Conservation (phyloP, 2,888 invertebrate genomes). For the Campaea margaritaria region DNA sequence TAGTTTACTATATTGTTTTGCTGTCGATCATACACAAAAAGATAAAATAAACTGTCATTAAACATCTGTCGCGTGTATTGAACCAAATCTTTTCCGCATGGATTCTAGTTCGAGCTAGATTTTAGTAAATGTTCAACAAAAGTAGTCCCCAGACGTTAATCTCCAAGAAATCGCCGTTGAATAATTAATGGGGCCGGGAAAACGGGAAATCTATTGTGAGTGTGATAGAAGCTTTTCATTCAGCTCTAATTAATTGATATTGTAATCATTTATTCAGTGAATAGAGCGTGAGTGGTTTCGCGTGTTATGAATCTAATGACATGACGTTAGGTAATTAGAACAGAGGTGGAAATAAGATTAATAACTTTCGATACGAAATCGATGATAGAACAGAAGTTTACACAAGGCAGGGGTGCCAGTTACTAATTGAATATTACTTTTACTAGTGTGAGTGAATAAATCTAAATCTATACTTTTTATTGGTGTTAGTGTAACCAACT, state of each 20-base stretch:
- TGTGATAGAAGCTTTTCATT: conserved; percentile 37
- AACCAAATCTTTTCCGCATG: not conserved
- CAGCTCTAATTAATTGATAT: conserved; percentile 40
- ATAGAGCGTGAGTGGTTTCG: conserved; percentile 33
- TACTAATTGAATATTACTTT: no score
- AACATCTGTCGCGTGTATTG: not conserved
- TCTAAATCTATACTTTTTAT: no score
- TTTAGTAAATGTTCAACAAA: conserved; percentile 44
- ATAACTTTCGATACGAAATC: not conserved
- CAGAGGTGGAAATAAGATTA: conserved; percentile 16
- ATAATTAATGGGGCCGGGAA: conserved; percentile 64
- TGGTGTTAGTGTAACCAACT: no score
- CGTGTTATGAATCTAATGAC: conserved; percentile 31
- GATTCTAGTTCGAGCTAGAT: conserved; percentile 2
- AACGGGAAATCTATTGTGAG: conserved; percentile 40
- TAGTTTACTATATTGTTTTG: not conserved
- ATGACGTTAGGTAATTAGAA: conserved; percentile 8
- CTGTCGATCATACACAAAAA: not conserved
- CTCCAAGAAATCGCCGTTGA: conserved; percentile 66
- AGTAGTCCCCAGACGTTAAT: conserved; percentile 53
- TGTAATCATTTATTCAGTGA: conserved; percentile 41
- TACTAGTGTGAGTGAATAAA: no score
- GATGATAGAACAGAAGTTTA: not conserved
- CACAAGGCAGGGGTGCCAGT: no score
- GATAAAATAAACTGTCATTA: not conserved